Evolutionary conservation across 2,888 invertebrate species (phyloP), one percentile per base, ranked within the genome.

Genomic region (Eilema griseolum): DNA sequence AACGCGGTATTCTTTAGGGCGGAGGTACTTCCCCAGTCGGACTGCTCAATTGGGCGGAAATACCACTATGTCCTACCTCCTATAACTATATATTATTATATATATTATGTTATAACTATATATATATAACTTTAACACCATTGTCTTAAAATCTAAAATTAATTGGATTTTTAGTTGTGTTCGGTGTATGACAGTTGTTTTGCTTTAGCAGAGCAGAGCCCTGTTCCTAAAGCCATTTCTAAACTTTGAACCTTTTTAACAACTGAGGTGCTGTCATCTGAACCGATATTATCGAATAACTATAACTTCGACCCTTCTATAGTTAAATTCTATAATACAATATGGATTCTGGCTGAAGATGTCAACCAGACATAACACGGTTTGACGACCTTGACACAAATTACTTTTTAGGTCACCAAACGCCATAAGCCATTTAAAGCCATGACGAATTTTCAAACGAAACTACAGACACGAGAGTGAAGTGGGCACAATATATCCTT

Each of bases 401-500:
- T 52, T 10, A 52, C 52, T n/a, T 52, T n/a, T n/a, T 52, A 52
- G 52, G 52, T 28, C 64, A 28, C 52, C 26, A 64, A 52, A n/a
- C 12, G 28, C n/a, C 28, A 7, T 28, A 64, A n/a, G 52, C n/a
- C 12, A 31, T 11, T 52, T n/a, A 56, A 59, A 26, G 31, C 31
- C 23, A 56, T 52, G 31, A 23, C 10, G n/a, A 23, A 66, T 66
- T 33, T 57, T n/a, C 23, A 24, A 64, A 57, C 57, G 16, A 24
- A 66, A 66, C 56, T 28, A 68, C 10, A 62, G 10, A 62, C 61
- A 33, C 24, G 33, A 37, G 33, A 63, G 61, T 46, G 41, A 23
- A 24, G 46, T 46, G 31, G 72, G 41, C 62, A 66, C 41, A 76
- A 66, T 73, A 64, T 70, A 76, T 76, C 79, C 80, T 74, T 77